Evolutionary conservation across 2,113 vertebrate species (phyloP), one percentile per base, ranked within the genome.

Genomic region (Triplophysa rosa): DNA sequence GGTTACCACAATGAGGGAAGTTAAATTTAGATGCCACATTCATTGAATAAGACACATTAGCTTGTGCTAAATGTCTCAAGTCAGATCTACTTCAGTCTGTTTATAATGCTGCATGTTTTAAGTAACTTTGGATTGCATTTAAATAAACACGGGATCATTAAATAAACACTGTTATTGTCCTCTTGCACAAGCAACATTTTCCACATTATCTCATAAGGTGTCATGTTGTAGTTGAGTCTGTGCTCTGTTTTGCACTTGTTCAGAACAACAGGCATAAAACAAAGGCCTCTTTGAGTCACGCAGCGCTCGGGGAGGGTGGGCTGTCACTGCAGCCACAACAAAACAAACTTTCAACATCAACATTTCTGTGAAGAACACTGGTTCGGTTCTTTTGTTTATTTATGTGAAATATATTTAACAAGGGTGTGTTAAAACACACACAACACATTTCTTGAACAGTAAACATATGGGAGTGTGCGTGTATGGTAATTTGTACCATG

Each of bases 231-330:
- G 45, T 10, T 16, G 26, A 52, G 45, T 65, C 19, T 52, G 17
- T n/a, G 23, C 19, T 45, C 40, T 37, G 17, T 45, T 33, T 76
- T 76, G 59, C 45, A 45, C 37, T 45, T 26, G 72, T 63, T 74
- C 29, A 24, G 45, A 65, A 77, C 61, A 77, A 77, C 45, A 66
- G 74, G 26, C 16, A 37, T 29, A 65, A 63, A 66, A 77, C 74
- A 77, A 77, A 77, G 61, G 24, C 10, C 62, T 65, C 29, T 64
- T 77, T 52, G 45, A 52, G 24, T 54, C 16, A 49, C 10, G 26
- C 33, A 37, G 67, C 37, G 45, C 16, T 64, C 19, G 17, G 1
- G 17, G 71, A 45, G 71, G 58, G n/a, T 42, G 70, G 54, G 33
- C 58, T 6, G 6, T 37, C 62, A 52, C 61, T 54, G 61, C 26